Base-by-base conservation (phyloP, 2,888 invertebrate species). In the Acronicta aceris region DNA sequence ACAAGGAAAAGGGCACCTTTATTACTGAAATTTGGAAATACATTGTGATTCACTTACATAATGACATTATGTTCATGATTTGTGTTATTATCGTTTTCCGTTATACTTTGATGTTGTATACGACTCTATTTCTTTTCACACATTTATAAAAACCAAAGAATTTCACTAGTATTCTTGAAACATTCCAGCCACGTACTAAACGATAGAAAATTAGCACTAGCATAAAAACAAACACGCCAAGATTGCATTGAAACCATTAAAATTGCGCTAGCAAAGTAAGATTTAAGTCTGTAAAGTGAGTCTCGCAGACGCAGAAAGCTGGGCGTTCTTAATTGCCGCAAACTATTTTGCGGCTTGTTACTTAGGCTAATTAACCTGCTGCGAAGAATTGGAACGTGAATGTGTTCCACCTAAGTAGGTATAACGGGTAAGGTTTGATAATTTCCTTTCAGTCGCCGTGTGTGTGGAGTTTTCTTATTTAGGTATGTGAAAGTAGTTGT, bases 331-430 rank as follows among this genome's bases (percentile, higher is more conserved):
- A 86, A 88, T 87, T 87, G 82, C 83, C 65, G 74, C 74, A 65
- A 68, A 84, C 79, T 85, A 83, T 84, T 86, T 85, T 75, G 79
- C 77, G 76, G 81, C 73, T 74, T 78, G 82, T 86, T 85, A 84
- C 87, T 85, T 83, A 79, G 68, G 79, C 79, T 88, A 89, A 88
- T 88, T 88, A 88, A 81, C 81, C 77, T 73, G 71, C 55, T 58
- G 75, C 66, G 63, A 77, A 79, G 78, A 83, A 85, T 81, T 81
- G 74, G 80, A 76, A 83, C 76, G 72, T 54, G 76, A 82, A 81
- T 79, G 76, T 80, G 81, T 76, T 76, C 73, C 74, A 71, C 78
- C 49, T 61, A 57, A 72, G 71, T 61, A 57, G 72, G 71, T 65
- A 74, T 74, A 78, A 66, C 45, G 71, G 56, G 51, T 65, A 43